phyloP scores from a whole-genome alignment of 92 coral and sea anemone species.

The Meandrina meandrites region DNA sequence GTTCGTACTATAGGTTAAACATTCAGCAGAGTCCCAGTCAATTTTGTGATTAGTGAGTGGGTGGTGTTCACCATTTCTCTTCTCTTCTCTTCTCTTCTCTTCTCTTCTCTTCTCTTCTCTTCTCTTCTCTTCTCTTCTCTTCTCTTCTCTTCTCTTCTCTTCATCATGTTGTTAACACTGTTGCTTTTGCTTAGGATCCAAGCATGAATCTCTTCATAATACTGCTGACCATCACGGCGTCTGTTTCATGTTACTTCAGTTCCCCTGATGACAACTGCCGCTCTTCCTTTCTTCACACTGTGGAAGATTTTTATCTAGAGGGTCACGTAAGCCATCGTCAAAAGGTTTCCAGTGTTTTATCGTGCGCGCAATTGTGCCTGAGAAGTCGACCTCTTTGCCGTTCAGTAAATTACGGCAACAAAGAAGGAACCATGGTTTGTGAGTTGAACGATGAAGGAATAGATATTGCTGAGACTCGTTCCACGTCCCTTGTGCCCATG shows the following conservation, averaged over 20 bases:
- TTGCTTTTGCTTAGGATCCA: neutral
- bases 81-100: too few relatives aligned
- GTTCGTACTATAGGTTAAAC: too few relatives aligned
- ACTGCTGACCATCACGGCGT: neutral
- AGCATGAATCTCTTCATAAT: neutral
- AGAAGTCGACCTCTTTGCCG: neutral
- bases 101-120: too few relatives aligned
- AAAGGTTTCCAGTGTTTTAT: neutral
- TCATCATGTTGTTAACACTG: neutral
- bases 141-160: too few relatives aligned
- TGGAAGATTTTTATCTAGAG: neutral
- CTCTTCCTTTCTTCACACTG: neutral
- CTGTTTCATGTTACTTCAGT: neutral
- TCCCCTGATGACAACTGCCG: neutral
- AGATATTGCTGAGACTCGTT: neutral
- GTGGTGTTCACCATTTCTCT: too few relatives aligned
- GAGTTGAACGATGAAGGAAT: neutral
- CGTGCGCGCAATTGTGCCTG: neutral
- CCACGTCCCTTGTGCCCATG: neutral
- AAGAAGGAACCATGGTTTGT: neutral
- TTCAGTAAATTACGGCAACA: neutral
- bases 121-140: too few relatives aligned
- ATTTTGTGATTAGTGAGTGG: too few relatives aligned
- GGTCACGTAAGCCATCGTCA: neutral
- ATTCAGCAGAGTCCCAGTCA: too few relatives aligned